Base-by-base conservation (phyloP, 2,888 invertebrate genomes). In the Bombylius discolor region DNA sequence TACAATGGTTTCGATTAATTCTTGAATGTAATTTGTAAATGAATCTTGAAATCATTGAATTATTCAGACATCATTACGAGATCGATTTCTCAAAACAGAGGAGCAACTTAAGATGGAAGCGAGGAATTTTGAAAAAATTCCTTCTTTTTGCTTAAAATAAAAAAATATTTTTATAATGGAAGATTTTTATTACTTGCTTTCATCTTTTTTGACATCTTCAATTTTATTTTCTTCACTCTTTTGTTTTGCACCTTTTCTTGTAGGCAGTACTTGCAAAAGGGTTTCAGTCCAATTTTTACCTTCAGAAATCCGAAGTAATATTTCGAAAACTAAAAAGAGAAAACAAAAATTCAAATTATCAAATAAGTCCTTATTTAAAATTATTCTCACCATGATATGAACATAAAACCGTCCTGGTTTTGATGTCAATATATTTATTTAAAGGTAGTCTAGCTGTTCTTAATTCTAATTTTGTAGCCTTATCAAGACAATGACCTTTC, bases 351-450 rank as follows among this genome's bases (percentile, higher is more conserved):
- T 44, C 59, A 34, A 13, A 55, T 52, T 52, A 7, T 33, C 8
- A 33, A 49, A 23, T 23, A 23, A 23, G 3, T 23, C 23, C 2
- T 23, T 23, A 23, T 23, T 23, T 23, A 7, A 48, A 33, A 14
- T 5, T 34, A 45, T 9, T 23, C 64, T 72, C 76, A 89, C 89
- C 96, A 79, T 99, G 98, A 75, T 95, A 93, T 63, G 99, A 89
- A 47, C 96, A 93, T 56, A 99, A 79, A 52, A 98, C 97, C 76
- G 90, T 89, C 64, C 96, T 81, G 7, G 90, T 87, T 74, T 91
- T 91, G 87, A 98, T 87, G 66, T 87, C 82, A 49, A 99, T 81
- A 77, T 87, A 89, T 72, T 94, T 87, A 61, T 84, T 84, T 62
- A 99, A 81, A 1, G 99, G 98, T 49, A 99, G 75, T 65, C 89